A percentile compares a stretch with the other conserved stretches of the same genome.
Evolutionary conservation across 1,140 invertebrate species (phyloP).

Genomic region (Anoplophora glabripennis): DNA sequence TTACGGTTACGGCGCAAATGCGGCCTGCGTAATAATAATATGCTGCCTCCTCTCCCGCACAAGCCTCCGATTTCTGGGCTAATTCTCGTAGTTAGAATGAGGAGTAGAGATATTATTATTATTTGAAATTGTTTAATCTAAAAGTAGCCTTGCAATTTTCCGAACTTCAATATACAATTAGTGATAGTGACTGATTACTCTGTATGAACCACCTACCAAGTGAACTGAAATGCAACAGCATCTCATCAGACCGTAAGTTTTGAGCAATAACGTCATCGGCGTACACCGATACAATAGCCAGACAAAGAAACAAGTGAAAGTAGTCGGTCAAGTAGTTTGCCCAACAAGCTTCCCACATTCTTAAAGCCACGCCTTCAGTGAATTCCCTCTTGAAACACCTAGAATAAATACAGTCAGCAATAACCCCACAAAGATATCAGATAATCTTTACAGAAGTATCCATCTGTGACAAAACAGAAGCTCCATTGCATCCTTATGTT

Average conservation of each 20-base stretch:
- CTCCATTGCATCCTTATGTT: conserved; percentile 81
- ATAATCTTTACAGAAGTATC: conserved; percentile 76
- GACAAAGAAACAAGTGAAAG: conserved; percentile 87
- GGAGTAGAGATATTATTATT: no score
- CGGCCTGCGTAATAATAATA: no score
- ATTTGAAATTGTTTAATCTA: no score
- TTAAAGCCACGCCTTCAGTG: conserved; percentile 76
- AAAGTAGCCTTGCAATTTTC: no score
- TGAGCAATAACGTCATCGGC: conserved; percentile 89
- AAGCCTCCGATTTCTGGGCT: no score
- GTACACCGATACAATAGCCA: conserved; percentile 88
- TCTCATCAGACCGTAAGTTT: conserved; percentile 86
- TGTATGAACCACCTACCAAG: conserved; percentile 53
- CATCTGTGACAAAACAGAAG: conserved; percentile 89
- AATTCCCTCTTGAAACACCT: conserved; percentile 89
- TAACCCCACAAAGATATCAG: conserved; percentile 10
- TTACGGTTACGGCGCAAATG: no score
- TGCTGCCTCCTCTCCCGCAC: no score
- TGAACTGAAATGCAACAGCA: conserved; percentile 91
- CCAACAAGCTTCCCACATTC: conserved; percentile 95
- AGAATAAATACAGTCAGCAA: conserved; percentile 23
- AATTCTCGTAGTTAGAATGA: no score
- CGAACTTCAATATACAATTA: no score
- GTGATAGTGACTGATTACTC: no score
- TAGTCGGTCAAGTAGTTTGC: conserved; percentile 90